Evolutionary conservation across 2,797 vertebrate genomes (phyloP).

Genomic region (Falco concolor): DNA sequence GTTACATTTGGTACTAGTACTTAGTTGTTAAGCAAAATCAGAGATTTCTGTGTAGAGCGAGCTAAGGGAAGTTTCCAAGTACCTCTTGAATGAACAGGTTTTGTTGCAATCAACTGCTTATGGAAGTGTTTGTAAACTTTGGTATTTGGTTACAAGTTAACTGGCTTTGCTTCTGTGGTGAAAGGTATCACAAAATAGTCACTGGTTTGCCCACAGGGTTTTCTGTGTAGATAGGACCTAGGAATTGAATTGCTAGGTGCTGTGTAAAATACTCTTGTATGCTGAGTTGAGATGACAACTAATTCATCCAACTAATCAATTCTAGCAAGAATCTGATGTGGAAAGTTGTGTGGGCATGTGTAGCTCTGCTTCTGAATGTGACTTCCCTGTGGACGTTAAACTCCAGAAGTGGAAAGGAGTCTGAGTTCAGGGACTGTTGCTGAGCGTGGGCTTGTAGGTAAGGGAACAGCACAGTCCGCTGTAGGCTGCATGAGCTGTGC

Average conservation of each 20-base stretch:
- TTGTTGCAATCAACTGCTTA: not conserved
- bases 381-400: not conserved
- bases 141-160: not conserved
- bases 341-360: not conserved
- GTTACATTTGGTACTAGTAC: conserved; percentile 60
- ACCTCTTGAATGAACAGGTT: conserved; percentile 34
- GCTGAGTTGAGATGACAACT: not conserved
- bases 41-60: conserved; percentile 12
- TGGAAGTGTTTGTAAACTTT: conserved; percentile 5
- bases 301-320: not conserved
- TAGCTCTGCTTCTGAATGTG: not conserved
- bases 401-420: not conserved
- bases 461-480: not conserved
- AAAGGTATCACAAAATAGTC: not conserved
- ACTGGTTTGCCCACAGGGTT: not conserved
- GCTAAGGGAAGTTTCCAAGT: conserved; percentile 18
- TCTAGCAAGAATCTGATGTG: not conserved
- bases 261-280: not conserved
- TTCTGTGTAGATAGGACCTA: not conserved
- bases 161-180: not conserved
- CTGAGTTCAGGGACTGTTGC: not conserved
- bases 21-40: conserved; percentile 61
- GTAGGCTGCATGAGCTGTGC: not conserved
- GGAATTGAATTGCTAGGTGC: not conserved
- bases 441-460: not conserved